Evolutionary conservation across 37 sponge, comb jelly and placozoan species (phyloP).

Genomic region (Oopsacas minuta): DNA sequence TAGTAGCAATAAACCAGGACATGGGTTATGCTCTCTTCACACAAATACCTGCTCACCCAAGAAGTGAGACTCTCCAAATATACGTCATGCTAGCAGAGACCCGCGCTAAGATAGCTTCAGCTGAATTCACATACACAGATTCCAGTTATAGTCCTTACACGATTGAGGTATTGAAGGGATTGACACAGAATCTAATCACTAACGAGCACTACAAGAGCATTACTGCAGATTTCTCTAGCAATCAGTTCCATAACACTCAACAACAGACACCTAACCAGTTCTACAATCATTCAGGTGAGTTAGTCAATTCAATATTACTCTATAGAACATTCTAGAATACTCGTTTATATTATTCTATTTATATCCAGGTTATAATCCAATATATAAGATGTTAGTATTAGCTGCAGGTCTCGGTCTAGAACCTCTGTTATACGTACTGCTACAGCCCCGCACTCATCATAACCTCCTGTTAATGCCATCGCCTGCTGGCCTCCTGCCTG

Average conservation of each 20-base stretch:
- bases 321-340: too few relatives aligned
- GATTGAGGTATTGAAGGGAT: neutral
- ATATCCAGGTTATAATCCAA: neutral
- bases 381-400: neutral
- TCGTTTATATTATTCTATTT: neutral
- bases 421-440: neutral
- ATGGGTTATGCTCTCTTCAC: slow-evolving; percentile 8
- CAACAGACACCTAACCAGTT: neutral
- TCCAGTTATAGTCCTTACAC: neutral
- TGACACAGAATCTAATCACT: neutral
- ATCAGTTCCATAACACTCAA: neutral
- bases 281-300: neutral
- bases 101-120: neutral
- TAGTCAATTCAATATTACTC: neutral
- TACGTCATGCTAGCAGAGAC: slow-evolving; percentile 1
- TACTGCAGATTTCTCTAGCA: neutral
- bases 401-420: neutral
- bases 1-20: neutral
- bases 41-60: neutral
- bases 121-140: neutral
- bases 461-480: neutral
- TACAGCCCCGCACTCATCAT: neutral
- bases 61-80: neutral
- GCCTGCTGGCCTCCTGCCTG: neutral
- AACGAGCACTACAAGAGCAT: slow-evolving; percentile 13